Evolutionary conservation across 2,797 vertebrate genomes (phyloP), one percentile per base, ranked within the genome.

Genomic region (Platalea minor): DNA sequence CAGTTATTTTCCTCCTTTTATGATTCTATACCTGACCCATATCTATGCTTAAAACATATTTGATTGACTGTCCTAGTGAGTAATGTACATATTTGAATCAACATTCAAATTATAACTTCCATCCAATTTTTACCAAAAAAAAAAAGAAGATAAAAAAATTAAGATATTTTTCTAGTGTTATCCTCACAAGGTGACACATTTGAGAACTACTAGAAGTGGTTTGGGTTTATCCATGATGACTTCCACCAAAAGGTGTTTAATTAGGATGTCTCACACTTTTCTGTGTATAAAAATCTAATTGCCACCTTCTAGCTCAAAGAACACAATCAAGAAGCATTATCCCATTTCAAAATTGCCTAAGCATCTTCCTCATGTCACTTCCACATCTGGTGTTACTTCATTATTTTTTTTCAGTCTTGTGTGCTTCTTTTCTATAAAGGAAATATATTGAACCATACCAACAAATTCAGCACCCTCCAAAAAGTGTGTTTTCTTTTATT

Each of bases 171-270:
- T 89, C 48, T 35, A 95, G 67, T 82, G 74, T 78, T 95, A 91
- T 29, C 33, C 77, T 94, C 84, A 77, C 64, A 93, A 93, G 68
- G 82, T 95, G 77, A 97, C 93, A 96, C 65, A 91, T 96, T 91
- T 95, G 86, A 97, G 83, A 96, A 67, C 63, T 95, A 91, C 77
- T 87, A 94, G 60, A 95, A 94, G 77, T 14, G 17, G 50, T 89
- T 77, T 94, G 65, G 65, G 69, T 97, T 97, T 95, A 96, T 88
- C 15, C 41, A 76, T 69, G 46, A 91, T 90, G 82, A 93, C 95
- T 97, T 97, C 94, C 68, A 96, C 86, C 43, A 96, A 98, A 96
- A 98, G 97, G 98, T 98, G 98, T 98, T 98, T 98, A 98, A 98
- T 98, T 98, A 98, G 91, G 84, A 97, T 97, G 98, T 98, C 98